Evolutionary conservation across 2,797 vertebrate genomes (phyloP).

Genomic region (Coregonus sp.): DNA sequence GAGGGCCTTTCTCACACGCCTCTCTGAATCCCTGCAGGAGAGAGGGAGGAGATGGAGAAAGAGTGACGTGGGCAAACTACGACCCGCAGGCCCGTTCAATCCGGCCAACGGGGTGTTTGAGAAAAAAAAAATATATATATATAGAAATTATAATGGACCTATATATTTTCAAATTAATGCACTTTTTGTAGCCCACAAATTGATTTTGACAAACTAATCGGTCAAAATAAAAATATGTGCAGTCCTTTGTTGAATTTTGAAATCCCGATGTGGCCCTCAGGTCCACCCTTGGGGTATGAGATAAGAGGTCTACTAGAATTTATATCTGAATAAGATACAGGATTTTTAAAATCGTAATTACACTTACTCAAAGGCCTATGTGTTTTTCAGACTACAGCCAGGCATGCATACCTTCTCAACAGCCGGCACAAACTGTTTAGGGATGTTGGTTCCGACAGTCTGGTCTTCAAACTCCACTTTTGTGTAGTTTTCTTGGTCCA

Average conservation of each 20-base stretch:
- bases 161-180: no score
- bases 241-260: no score
- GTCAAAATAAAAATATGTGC: no score
- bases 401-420: constrained; percentile 84
- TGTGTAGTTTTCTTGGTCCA: constrained; percentile 82
- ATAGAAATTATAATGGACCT: no score
- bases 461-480: constrained; percentile 90
- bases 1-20: constrained; percentile 87
- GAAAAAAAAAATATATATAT: no score
- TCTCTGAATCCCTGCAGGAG: constrained; percentile 84
- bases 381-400: neutral
- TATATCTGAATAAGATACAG: neutral
- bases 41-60: neutral
- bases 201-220: no score
- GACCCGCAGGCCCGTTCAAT: no score
- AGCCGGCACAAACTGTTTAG: constrained; percentile 92
- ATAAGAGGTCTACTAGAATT: neutral
- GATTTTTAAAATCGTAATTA: neutral
- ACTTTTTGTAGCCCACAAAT: no score
- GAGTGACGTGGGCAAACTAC: no score
- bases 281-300: neutral
- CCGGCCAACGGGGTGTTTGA: no score
- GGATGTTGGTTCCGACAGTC: constrained; percentile 90
- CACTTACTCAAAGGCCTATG: neutral
- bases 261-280: no score